Evolutionary conservation across 2,113 vertebrate species (phyloP).

Genomic region (Mustela lutreola): DNA sequence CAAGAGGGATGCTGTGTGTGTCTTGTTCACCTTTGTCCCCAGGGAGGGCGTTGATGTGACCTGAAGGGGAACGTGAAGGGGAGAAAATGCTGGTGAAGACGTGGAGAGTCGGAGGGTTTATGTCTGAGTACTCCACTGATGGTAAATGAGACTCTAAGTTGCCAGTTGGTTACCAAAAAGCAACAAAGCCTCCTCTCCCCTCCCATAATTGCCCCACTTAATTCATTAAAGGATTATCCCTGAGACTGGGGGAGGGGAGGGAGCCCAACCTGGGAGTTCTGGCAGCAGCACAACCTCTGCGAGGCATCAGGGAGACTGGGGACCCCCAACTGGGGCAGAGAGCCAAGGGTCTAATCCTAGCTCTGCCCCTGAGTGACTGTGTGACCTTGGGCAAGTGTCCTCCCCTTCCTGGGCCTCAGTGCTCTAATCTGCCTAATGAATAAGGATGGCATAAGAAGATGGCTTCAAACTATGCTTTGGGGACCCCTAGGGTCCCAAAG

Average conservation of each 20-base stretch:
- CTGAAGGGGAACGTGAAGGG: background rate
- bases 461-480: background rate
- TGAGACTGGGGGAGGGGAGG: slow-evolving; percentile 51
- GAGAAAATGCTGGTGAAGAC: slow-evolving; percentile 70
- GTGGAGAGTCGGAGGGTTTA: slow-evolving; percentile 72
- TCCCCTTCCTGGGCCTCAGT: background rate
- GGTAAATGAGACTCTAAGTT: slow-evolving; percentile 72
- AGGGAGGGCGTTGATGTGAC: background rate
- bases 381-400: background rate
- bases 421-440: background rate
- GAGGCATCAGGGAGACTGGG: background rate
- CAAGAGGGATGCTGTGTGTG: background rate
- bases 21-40: background rate
- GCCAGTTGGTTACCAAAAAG: slow-evolving; percentile 67
- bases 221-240: slow-evolving; percentile 89
- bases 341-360: background rate
- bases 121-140: slow-evolving; percentile 30
- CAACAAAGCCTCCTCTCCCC: slow-evolving; percentile 52
- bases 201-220: slow-evolving; percentile 86
- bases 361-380: background rate
- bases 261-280: slow-evolving; percentile 81
- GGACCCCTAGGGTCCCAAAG: background rate
- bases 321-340: background rate
- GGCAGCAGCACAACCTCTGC: slow-evolving; percentile 28
- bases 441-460: background rate